Base-by-base conservation (phyloP, 2,113 vertebrate species). In the Dunckerocampus dactyliophorus region DNA sequence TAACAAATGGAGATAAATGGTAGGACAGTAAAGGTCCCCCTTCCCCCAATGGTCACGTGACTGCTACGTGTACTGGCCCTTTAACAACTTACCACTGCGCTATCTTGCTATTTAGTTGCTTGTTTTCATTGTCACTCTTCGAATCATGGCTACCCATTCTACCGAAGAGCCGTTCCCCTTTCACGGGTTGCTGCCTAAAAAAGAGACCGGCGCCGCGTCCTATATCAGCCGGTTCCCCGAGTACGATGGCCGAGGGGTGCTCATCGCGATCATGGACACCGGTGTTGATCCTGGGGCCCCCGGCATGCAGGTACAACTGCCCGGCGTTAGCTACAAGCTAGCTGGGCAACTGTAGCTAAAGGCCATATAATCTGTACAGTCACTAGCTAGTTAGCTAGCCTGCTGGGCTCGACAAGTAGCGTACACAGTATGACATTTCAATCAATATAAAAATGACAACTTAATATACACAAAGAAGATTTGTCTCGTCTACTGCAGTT, bases 201-300 rank as follows among this genome's bases (percentile, higher is more conserved):
- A 97, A 70, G 96, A 99, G 85, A 99, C 96, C 1, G 96, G 95
- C 0, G 95, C 95, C 7, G 85, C 93, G 11, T 92, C 94, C 19
- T 98, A 94, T 62, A 92, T 99, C 17, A 88, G 89, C 39, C 90
- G 94, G 62, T 95, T 95, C 75, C 95, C 95, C 0, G 94, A 97
- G 31, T 92, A 95, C 70, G 96, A 99, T 62, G 96, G 96, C 37
- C 90, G 96, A 8, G 95, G 95, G 2, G 94, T 94, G 53, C 88
- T 99, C 59, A 82, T 99, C 68, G 96, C 96, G 0, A 89, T 98
- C 57, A 87, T 99, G 69, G 96, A 99, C 83, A 98, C 95, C 10
- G 96, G 96, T 28, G 96, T 98, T 66, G 96, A 99, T 54, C 96
- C 96, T 0, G 96, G 95, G 59, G 96, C 96, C 24, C 95, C 95